These are phyloP conservation scores for Onychomys leucogaster DNA, from an alignment of 2,797 vertebrate species.

Conservation along the genomic window DNA sequence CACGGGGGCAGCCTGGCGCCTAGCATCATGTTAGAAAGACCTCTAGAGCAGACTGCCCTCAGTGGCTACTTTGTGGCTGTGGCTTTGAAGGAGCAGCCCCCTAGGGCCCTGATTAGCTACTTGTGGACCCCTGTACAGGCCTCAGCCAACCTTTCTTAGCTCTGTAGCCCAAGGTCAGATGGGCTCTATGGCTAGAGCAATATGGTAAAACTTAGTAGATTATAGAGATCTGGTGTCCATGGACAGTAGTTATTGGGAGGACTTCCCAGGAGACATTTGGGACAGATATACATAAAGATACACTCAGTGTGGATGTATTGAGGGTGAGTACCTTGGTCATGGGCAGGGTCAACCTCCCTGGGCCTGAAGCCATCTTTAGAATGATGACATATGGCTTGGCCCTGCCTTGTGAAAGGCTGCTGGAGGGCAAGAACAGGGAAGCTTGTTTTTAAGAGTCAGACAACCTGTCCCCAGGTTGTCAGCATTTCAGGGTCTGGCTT, in stretches of 20 bases:
- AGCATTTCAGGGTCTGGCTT: neutral
- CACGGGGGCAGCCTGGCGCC: conserved; percentile 67
- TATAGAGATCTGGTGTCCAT: neutral
- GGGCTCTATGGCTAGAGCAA: too few species aligned
- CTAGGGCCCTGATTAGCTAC: conserved; percentile 12
- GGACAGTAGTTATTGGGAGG: neutral
- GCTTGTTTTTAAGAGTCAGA: neutral
- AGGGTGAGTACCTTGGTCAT: accelerated
- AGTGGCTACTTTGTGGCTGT: neutral
- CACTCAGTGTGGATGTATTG: neutral
- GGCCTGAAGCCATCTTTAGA: neutral
- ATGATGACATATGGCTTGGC: neutral
- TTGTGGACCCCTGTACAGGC: neutral
- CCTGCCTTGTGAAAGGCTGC: neutral
- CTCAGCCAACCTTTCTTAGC: neutral
- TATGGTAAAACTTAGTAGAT: accelerated
- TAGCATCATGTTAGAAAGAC: conserved; percentile 54
- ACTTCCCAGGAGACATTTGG: neutral
- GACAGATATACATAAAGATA: neutral
- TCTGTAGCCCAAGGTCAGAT: neutral
- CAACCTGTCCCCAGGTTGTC: neutral
- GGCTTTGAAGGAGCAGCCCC: conserved; percentile 59
- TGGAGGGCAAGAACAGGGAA: neutral
- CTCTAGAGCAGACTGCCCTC: neutral
- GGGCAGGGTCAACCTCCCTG: neutral